These are phyloP conservation scores for Scomber japonicus DNA, from an alignment of 2,113 vertebrate genomes.

Conservation along the genomic window DNA sequence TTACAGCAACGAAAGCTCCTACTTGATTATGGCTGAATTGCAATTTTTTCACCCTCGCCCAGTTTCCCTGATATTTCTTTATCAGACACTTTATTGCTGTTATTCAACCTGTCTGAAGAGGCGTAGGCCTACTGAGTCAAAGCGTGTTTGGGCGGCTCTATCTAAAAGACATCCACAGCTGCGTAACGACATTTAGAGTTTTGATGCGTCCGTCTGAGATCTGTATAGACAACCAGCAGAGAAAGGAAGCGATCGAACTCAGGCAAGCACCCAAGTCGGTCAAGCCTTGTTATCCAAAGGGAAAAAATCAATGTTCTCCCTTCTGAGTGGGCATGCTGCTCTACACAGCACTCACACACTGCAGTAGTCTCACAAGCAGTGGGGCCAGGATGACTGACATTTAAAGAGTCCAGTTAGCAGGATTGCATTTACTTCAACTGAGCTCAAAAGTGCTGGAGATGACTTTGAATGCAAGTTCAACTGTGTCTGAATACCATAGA, in stretches of 20 bases:
- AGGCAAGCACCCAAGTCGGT: constrained; percentile 73
- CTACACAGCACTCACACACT: constrained; percentile 45
- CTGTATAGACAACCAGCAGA: constrained; percentile 54
- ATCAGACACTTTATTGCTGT: constrained; percentile 21
- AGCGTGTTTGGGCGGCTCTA: neutral
- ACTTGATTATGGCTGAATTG: constrained; percentile 39
- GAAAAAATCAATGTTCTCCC: constrained; percentile 60
- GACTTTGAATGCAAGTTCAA: constrained; percentile 15
- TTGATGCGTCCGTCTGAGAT: constrained; percentile 38
- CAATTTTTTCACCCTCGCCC: neutral
- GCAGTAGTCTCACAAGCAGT: constrained; percentile 18
- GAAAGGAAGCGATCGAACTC: constrained; percentile 69
- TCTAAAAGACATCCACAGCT: constrained; percentile 25
- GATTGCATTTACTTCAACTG: constrained; percentile 40
- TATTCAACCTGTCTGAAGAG: constrained; percentile 52
- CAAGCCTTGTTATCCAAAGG: constrained; percentile 68
- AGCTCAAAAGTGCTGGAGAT: constrained; percentile 5
- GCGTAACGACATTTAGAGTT: constrained; percentile 50
- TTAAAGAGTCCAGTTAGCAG: constrained; percentile 43
- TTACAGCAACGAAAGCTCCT: constrained; percentile 50
- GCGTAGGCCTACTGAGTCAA: neutral
- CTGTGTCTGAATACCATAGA: neutral
- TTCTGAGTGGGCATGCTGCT: constrained; percentile 62
- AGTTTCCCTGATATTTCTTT: constrained; percentile 21
- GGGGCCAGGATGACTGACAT: constrained; percentile 54